Evolutionary conservation across 2,113 vertebrate species (phyloP).

Genomic region (Mesembrinibis cayennensis): DNA sequence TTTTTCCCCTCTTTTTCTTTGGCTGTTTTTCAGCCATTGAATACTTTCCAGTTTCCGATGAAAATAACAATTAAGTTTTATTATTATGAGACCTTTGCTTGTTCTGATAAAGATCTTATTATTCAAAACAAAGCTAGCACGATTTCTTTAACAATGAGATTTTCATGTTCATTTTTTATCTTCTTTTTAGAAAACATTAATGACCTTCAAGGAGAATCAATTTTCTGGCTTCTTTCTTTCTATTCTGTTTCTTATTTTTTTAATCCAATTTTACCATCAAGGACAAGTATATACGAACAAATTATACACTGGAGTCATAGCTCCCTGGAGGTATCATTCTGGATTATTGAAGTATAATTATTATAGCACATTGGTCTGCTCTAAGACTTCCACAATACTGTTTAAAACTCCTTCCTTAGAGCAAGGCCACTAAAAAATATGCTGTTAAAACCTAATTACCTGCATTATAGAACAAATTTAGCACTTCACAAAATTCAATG

Average conservation of each 20-base stretch:
- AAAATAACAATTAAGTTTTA: slow-evolving; percentile 20
- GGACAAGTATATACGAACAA: slow-evolving; percentile 49
- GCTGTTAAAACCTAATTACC: not conserved
- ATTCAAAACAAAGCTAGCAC: not conserved
- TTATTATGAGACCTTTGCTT: not conserved
- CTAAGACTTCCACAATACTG: not conserved
- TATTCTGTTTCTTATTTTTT: not conserved
- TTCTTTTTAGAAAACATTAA: slow-evolving; percentile 44
- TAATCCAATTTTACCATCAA: slow-evolving; percentile 19
- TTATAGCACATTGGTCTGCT: not conserved
- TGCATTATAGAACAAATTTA: not conserved
- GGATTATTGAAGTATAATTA: slow-evolving; percentile 50
- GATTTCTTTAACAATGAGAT: slow-evolving; percentile 42
- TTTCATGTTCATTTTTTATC: slow-evolving; percentile 22
- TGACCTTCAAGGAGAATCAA: slow-evolving; percentile 49
- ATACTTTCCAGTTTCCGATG: not conserved
- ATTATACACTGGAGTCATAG: slow-evolving; percentile 19
- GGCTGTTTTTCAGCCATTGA: not conserved
- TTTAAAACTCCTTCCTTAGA: not conserved
- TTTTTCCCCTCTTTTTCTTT: not conserved
- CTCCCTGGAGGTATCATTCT: slow-evolving; percentile 35
- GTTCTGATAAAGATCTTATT: not conserved
- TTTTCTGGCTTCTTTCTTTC: slow-evolving; percentile 6
- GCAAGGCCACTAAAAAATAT: not conserved
- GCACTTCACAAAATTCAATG: not conserved